Evolutionary conservation across 2,113 vertebrate species (phyloP).

Genomic region (Antechinus flavipes): DNA sequence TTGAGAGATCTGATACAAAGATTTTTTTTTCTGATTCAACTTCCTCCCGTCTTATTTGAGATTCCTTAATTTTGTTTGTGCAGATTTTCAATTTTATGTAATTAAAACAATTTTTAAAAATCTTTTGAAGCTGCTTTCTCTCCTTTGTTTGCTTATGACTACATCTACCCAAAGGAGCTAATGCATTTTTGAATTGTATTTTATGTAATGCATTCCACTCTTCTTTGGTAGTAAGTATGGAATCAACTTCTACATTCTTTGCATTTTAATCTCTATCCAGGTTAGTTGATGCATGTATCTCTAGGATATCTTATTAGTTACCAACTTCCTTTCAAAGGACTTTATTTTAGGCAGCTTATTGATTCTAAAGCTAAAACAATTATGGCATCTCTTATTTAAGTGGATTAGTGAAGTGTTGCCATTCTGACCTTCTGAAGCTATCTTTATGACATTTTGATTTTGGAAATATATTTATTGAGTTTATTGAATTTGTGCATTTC

Average conservation of each 20-base stretch:
- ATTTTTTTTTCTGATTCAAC: no score
- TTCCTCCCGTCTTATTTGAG: no score
- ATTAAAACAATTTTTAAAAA: no score
- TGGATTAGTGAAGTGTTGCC: conserved; percentile 53
- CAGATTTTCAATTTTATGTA: no score
- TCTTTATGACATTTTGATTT: conserved; percentile 64
- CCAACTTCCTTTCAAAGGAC: neutral
- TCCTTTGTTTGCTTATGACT: no score
- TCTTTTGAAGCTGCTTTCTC: no score
- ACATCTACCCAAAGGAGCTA: neutral
- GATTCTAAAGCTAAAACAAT: conserved; percentile 34
- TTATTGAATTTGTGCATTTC: conserved; percentile 54
- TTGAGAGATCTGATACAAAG: no score
- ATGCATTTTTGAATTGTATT: neutral
- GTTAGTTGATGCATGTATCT: conserved; percentile 21
- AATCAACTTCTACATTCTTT: neutral
- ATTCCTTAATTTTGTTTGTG: no score
- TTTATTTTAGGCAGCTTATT: conserved; percentile 2
- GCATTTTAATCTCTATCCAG: conserved; percentile 23
- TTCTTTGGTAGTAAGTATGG: neutral
- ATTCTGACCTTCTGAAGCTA: conserved; percentile 49
- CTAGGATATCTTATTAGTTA: neutral
- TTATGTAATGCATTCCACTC: neutral
- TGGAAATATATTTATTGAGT: conserved; percentile 44
- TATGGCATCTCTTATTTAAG: conserved; percentile 19